A percentile compares a stretch with the other conserved stretches of the same genome.
Evolutionary conservation across 2,797 vertebrate genomes (phyloP).

Genomic region (Lagodon rhomboides): DNA sequence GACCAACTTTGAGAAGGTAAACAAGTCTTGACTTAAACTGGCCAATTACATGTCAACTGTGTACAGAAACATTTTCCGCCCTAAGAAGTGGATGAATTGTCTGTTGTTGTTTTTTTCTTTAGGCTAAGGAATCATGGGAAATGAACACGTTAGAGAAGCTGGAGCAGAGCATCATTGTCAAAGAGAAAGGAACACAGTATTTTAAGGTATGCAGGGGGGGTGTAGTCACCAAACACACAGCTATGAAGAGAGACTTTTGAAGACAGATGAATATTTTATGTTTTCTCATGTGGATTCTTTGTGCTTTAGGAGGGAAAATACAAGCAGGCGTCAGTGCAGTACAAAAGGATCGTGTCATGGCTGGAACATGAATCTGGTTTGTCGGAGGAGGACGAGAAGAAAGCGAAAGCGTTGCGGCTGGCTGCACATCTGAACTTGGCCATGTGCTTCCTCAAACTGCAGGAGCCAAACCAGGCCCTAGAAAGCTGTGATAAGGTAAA

Average conservation of each 20-base stretch:
- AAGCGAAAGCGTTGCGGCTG: constrained; percentile 88
- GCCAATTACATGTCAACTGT: neutral
- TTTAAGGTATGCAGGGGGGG: constrained; percentile 90
- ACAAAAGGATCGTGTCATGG: constrained; percentile 97
- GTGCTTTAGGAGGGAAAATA: constrained; percentile 91
- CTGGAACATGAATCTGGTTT: constrained; percentile 92
- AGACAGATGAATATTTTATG: neutral
- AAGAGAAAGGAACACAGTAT: constrained; percentile 95
- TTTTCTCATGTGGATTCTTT: constrained; percentile 31
- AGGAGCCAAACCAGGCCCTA: constrained; percentile 88
- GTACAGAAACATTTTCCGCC: neutral
- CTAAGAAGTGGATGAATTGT: neutral
- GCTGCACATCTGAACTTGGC: constrained; percentile 96
- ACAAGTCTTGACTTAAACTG: neutral
- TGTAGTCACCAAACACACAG: neutral
- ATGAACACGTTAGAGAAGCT: constrained; percentile 94
- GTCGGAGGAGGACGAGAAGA: constrained; percentile 86
- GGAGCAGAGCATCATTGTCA: constrained; percentile 93
- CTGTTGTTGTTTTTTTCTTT: constrained; percentile 19
- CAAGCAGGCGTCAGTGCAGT: constrained; percentile 93
- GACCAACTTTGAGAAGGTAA: constrained; percentile 94
- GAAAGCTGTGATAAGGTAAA: constrained; percentile 96
- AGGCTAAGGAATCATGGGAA: constrained; percentile 99
- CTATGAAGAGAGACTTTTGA: neutral
- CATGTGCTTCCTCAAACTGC: constrained; percentile 96